These are phyloP conservation scores for Brienomyrus brachyistius DNA, from an alignment of 2,113 vertebrate species.

Conservation along the genomic window DNA sequence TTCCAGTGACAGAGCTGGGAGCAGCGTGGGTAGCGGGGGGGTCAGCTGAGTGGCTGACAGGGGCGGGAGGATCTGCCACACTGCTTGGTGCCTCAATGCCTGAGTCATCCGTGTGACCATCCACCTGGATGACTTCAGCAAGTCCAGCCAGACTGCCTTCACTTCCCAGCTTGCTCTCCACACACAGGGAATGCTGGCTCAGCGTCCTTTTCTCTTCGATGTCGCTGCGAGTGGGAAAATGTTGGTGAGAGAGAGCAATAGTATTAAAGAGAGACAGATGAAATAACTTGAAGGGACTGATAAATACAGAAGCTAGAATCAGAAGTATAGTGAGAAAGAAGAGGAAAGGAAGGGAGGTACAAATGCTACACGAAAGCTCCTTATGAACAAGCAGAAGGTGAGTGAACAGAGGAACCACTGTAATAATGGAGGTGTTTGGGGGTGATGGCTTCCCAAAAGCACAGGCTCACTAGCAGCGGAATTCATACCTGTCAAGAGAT, in stretches of 20 bases:
- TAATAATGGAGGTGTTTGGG: neutral
- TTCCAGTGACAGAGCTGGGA: conserved; percentile 49
- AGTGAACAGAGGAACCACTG: neutral
- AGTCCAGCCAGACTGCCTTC: conserved; percentile 78
- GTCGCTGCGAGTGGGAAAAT: conserved; percentile 55
- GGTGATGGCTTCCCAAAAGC: conserved; percentile 24
- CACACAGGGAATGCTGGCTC: conserved; percentile 77
- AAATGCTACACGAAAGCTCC: neutral
- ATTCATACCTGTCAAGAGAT: conserved; percentile 88
- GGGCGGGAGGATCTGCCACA: conserved; percentile 58
- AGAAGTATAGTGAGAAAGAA: neutral
- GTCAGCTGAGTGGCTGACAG: conserved; percentile 48
- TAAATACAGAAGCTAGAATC: neutral
- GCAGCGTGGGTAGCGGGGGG: conserved; percentile 42
- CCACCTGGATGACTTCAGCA: conserved; percentile 79
- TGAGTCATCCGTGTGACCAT: conserved; percentile 65
- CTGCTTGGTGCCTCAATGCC: conserved; percentile 50
- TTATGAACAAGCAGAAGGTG: neutral
- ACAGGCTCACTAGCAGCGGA: conserved; percentile 19
- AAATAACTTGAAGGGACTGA: neutral
- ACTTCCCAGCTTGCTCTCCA: conserved; percentile 71
- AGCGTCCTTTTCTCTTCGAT: conserved; percentile 80
- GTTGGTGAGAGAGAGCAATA: neutral
- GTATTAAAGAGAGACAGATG: neutral
- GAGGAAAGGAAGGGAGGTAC: neutral